Percentiles rank a stretch among this genome's conserved stretches.
These are phyloP conservation scores for Poecilia picta DNA, from an alignment of 2,797 vertebrate species.

Conservation along the genomic window DNA sequence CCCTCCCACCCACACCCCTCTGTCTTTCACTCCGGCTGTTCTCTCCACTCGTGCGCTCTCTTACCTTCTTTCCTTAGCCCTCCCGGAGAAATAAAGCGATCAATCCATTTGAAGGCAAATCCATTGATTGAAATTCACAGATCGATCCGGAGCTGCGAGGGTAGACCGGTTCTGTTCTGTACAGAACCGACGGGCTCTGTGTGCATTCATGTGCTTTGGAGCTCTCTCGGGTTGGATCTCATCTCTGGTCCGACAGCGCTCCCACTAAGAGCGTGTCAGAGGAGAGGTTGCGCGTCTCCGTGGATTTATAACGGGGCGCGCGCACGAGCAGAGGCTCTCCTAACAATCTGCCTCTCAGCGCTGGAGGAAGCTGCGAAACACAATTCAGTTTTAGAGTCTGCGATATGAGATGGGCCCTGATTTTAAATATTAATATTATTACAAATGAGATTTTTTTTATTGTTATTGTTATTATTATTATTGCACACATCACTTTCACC, in stretches of 20 bases:
- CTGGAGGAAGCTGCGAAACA: background rate
- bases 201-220: conserved; percentile 48
- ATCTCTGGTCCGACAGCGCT: conserved; percentile 80
- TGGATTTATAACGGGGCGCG: conserved; percentile 69
- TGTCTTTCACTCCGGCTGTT: conserved; percentile 66
- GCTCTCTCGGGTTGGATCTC: conserved; percentile 69
- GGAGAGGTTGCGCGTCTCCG: conserved; percentile 68
- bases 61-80: conserved; percentile 42
- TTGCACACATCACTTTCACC: background rate
- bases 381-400: background rate
- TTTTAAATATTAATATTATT: background rate
- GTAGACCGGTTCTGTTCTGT: conserved; percentile 44
- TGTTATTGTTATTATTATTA: no score
- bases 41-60: conserved; percentile 59
- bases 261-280: conserved; percentile 72
- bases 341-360: background rate
- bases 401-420: background rate
- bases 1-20: conserved; percentile 73
- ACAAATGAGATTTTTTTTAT: background rate
- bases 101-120: conserved; percentile 81
- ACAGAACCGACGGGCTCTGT: conserved; percentile 38
- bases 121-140: conserved; percentile 80
- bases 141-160: conserved; percentile 72
- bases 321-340: conserved; percentile 55
- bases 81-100: conserved; percentile 73